Conservation (phyloP, 2,888 invertebrate genomes). For the Euphydryas editha region DNA sequence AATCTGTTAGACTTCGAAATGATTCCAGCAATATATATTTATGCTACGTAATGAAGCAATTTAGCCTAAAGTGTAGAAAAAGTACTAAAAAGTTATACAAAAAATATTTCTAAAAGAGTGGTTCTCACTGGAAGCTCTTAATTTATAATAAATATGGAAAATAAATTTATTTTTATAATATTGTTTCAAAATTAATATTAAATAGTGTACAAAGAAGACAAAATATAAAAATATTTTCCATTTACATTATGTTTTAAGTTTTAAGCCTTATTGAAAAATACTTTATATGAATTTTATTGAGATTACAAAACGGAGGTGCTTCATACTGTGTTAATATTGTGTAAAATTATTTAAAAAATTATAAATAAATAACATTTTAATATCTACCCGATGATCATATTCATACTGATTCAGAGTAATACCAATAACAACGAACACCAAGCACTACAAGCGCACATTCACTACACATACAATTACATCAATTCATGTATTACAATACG, state of each 20-base stretch:
- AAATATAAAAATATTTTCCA: conserved; percentile 11
- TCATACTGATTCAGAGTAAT: background rate
- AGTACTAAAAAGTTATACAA: conserved; percentile 5
- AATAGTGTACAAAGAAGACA: conserved; percentile 6
- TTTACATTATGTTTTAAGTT: background rate
- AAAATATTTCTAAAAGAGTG: conserved; percentile 7
- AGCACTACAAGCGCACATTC: conserved; percentile 2
- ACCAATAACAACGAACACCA: background rate
- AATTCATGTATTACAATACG: background rate
- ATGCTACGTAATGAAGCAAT: background rate
- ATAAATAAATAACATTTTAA: background rate
- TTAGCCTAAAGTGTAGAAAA: background rate
- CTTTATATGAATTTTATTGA: background rate
- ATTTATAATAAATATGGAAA: conserved; percentile 4
- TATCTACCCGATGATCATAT: background rate
- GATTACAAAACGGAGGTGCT: background rate
- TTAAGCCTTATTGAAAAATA: background rate
- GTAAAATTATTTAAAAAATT: conserved; percentile 5
- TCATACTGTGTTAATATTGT: background rate
- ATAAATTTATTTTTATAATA: background rate
- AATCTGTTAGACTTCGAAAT: too few species aligned
- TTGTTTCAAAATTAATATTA: background rate
- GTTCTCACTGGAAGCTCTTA: conserved; percentile 6
- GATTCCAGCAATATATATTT: background rate
- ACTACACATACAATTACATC: background rate